Conservation (phyloP, 2,113 vertebrate species). For the Muntiacus reevesi region DNA sequence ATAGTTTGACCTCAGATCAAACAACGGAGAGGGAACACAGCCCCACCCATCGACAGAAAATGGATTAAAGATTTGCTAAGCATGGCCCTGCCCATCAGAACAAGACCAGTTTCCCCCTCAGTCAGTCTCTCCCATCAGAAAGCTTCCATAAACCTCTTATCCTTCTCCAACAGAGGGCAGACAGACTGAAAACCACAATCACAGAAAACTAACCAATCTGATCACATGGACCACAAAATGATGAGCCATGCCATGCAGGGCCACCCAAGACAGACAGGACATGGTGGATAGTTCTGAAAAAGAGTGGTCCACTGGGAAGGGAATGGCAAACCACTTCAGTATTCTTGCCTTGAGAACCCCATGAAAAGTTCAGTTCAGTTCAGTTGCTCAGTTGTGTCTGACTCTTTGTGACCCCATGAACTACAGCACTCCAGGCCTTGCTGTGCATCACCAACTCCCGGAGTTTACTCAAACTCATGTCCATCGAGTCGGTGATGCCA, state of each 20-base stretch:
- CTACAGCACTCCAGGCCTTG: background rate
- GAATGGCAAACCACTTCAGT: background rate
- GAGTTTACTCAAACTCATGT: background rate
- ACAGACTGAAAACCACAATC: background rate
- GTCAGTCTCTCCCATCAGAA: background rate
- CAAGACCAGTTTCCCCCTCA: background rate
- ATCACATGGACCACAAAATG: background rate
- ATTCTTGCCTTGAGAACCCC: background rate
- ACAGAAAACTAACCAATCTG: background rate
- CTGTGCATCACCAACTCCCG: background rate
- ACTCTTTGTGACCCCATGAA: background rate
- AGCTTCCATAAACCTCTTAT: background rate
- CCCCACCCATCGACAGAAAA: background rate
- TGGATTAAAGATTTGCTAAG: background rate
- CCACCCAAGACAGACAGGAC: background rate
- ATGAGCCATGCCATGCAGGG: background rate
- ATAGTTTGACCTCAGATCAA: background rate
- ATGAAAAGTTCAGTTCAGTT: background rate
- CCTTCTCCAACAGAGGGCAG: background rate
- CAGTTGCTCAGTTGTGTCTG: background rate
- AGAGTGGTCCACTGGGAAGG: background rate
- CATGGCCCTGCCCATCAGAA: background rate
- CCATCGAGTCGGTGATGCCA: background rate
- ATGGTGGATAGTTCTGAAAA: background rate
- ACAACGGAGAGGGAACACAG: background rate